Evolutionary conservation across 2,113 vertebrate genomes (phyloP).

Genomic region (Hymenochirus boettgeri): DNA sequence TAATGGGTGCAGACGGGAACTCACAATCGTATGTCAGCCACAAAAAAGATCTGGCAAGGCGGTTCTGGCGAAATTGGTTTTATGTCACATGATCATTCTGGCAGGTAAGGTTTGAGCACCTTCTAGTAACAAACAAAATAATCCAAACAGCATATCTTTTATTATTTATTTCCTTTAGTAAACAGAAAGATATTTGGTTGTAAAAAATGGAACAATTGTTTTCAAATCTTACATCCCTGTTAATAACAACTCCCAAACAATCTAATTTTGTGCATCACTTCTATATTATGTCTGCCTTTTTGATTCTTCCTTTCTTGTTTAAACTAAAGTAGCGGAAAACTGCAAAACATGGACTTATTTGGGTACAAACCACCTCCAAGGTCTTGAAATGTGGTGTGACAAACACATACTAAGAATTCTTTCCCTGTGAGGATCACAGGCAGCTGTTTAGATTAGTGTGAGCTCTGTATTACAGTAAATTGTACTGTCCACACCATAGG

Average conservation of each 20-base stretch:
- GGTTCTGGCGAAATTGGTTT: no score
- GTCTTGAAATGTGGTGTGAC: conserved; percentile 40
- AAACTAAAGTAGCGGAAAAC: conserved; percentile 26
- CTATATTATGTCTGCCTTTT: conserved; percentile 20
- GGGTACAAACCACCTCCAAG: conserved; percentile 23
- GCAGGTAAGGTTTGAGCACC: no score
- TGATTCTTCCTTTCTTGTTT: conserved; percentile 8
- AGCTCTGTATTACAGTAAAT: conserved; percentile 33
- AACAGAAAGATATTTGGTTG: no score
- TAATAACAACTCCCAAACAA: background rate
- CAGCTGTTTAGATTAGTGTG: conserved; percentile 16
- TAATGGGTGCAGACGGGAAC: no score
- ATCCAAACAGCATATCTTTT: no score
- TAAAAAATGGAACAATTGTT: no score
- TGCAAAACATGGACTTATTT: conserved; percentile 29
- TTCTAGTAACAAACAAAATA: no score
- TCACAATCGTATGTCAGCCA: no score
- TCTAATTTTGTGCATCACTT: background rate
- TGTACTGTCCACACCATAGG: conserved; percentile 31
- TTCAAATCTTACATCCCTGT: background rate
- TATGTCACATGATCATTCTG: no score
- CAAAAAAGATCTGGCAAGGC: no score
- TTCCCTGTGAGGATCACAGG: conserved; percentile 38
- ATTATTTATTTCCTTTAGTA: no score
- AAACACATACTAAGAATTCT: conserved; percentile 38